Evolutionary conservation across 1,140 invertebrate species (phyloP).

Genomic region (Zaprionus davidi): DNA sequence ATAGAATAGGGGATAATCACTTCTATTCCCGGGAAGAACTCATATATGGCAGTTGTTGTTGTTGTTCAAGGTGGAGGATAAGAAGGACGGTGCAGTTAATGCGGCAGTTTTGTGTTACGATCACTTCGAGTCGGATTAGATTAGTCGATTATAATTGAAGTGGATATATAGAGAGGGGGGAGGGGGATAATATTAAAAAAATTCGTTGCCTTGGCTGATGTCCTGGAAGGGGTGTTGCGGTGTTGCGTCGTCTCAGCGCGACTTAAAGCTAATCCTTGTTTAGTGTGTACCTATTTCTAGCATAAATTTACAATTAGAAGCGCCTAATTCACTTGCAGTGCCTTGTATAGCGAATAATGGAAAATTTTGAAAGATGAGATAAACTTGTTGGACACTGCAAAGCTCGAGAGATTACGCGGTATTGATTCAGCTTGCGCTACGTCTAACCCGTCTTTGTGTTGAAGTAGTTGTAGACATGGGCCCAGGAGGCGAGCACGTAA

Average conservation of each 20-base stretch:
- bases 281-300: conserved; percentile 69
- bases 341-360: conserved; percentile 56
- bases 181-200: conserved; percentile 11
- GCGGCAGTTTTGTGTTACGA: conserved; percentile 70
- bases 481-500: conserved; percentile 91
- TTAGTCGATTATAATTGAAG: conserved; percentile 34
- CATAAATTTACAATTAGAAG: conserved; percentile 75
- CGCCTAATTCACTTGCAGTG: conserved; percentile 78
- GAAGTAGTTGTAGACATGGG: conserved; percentile 86
- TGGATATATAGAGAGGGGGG: neutral
- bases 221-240: neutral
- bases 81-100: conserved; percentile 51
- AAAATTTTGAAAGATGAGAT: conserved; percentile 81
- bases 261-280: conserved; percentile 75
- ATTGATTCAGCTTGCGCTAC: conserved; percentile 8
- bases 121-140: conserved; percentile 39
- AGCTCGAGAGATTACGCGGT: conserved; percentile 63
- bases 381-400: conserved; percentile 63
- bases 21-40: conserved; percentile 33
- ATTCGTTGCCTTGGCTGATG: conserved; percentile 26
- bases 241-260: conserved; percentile 46
- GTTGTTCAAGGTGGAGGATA: conserved; percentile 9
- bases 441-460: conserved; percentile 51
- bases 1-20: neutral
- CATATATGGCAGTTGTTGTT: conserved; percentile 61